Evolutionary conservation across 2,888 invertebrate species (phyloP).

Genomic region (Drosophila koepferae): DNA sequence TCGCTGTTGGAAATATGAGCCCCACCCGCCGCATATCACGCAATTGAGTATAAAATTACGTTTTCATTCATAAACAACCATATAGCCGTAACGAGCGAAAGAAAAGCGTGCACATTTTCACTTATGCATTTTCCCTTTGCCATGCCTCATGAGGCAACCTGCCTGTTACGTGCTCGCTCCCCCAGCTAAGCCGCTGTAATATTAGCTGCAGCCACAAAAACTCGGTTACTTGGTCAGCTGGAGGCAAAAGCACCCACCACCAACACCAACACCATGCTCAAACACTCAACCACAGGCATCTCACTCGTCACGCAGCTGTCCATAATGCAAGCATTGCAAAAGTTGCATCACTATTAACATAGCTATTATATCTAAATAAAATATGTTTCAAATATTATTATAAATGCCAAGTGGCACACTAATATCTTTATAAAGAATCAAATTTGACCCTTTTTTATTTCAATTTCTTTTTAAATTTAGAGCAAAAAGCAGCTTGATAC

Average conservation of each 20-base stretch:
- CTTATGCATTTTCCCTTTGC: conserved; percentile 55
- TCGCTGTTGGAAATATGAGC: conserved; percentile 56
- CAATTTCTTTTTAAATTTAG: neutral
- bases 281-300: conserved; percentile 40
- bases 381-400: conserved; percentile 5
- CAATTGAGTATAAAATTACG: conserved; percentile 75
- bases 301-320: conserved; percentile 50
- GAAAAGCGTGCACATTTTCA: conserved; percentile 75
- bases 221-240: conserved; percentile 66
- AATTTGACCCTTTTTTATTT: neutral
- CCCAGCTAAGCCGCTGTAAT: conserved; percentile 46
- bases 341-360: conserved; percentile 43
- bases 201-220: conserved; percentile 61
- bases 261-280: neutral
- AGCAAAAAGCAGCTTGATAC: neutral
- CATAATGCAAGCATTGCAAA: conserved; percentile 35
- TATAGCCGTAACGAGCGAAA: conserved; percentile 14
- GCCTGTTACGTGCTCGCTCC: conserved; percentile 40
- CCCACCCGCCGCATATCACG: conserved; percentile 61
- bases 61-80: conserved; percentile 64
- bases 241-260: conserved; percentile 42
- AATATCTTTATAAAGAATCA: conserved; percentile 8
- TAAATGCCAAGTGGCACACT: conserved; percentile 16
- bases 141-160: conserved; percentile 34
- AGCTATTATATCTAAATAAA: conserved; percentile 10